Base-by-base conservation (phyloP, 35 echinoderm and acorn worm genomes). In the Ptychodera flava region DNA sequence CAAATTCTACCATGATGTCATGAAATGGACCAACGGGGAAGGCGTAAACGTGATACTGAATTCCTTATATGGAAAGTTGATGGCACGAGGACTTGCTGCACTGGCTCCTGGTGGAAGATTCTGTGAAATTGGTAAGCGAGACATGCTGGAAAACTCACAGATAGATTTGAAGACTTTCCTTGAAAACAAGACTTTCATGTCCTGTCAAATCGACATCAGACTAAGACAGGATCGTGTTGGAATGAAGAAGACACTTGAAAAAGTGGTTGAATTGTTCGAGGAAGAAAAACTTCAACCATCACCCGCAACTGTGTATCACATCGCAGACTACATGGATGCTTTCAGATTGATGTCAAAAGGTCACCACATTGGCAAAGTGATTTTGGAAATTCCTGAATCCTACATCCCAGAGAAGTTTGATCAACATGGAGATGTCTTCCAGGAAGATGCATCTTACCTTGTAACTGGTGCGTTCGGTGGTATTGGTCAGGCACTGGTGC, bases 21-120 rank as follows among this genome's bases (percentile, higher is more conserved):
- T 87, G 83, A 78, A 83, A 37, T 89, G 36, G 45, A 90, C 92
- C 28, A 84, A 90, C 53, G 85, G 81, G 14, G 35, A 30, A 35
- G 92, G 92, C 16, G 88, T 93, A 28, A 85, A 93, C 86, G 92
- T 93, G 36, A 85, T 93, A 22, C 37, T 93, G n/a, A 90, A 87
- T 30, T 93, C 92, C 0, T 79, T 90, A 0, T 53, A 81, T 77
- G 88, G 88, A 27, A 85, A 86, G 33, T 83, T 82, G 27, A 30
- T 90, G 37, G 79, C 85, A 36, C 89, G 77, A 64, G 85, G 88
- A 75, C 28, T 87, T 1, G 81, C 78, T 38, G 79, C 83, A 0
- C 38, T 93, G 36, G 88, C 88, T 31, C 79, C 79, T 28, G 92
- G 84, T 78, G 92, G 92, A 32, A 30, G 92, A 16, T 90, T 93